Percentiles rank a stretch among this genome's conserved stretches.
Evolutionary conservation across 2,888 invertebrate species (phyloP).

Genomic region (Andricus quercusramuli): DNA sequence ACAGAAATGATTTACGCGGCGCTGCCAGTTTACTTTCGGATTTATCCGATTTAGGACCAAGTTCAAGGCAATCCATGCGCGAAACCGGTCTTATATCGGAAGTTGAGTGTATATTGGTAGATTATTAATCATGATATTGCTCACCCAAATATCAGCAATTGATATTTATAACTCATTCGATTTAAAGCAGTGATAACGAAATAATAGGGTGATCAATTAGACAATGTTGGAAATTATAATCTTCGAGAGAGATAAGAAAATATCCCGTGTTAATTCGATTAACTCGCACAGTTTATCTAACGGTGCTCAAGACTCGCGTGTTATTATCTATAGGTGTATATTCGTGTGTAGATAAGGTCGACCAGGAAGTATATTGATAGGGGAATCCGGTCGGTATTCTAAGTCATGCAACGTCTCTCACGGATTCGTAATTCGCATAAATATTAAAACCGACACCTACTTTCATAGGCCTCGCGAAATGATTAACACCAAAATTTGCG

Average conservation of each 20-base stretch:
- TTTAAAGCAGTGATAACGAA: not conserved
- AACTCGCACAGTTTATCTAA: conserved; percentile 54
- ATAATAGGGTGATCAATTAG: conserved; percentile 15
- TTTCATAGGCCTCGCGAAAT: conserved; percentile 28
- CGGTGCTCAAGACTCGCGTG: conserved; percentile 54
- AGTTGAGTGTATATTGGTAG: too few relatives aligned
- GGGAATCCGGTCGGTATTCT: conserved; percentile 48
- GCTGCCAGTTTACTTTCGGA: too few relatives aligned
- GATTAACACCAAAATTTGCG: conserved; percentile 17
- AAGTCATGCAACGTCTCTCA: conserved; percentile 47
- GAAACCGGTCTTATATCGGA: too few relatives aligned
- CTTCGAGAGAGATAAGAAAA: conserved; percentile 43
- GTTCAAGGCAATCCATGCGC: too few relatives aligned
- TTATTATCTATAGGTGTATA: conserved; percentile 54
- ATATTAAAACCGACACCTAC: conserved; percentile 32
- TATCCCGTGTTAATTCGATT: conserved; percentile 59
- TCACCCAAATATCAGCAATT: too few relatives aligned
- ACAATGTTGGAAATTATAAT: conserved; percentile 26
- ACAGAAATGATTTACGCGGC: too few relatives aligned
- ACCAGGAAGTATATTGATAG: conserved; percentile 54
- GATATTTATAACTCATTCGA: conserved; percentile 10
- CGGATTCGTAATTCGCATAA: conserved; percentile 17
- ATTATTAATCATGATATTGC: too few relatives aligned
- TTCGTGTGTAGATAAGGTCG: conserved; percentile 55
- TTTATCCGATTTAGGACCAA: too few relatives aligned